Evolutionary conservation across 2,888 invertebrate genomes (phyloP), one percentile per base, ranked within the genome.

Genomic region (Dastarcus helophoroides): DNA sequence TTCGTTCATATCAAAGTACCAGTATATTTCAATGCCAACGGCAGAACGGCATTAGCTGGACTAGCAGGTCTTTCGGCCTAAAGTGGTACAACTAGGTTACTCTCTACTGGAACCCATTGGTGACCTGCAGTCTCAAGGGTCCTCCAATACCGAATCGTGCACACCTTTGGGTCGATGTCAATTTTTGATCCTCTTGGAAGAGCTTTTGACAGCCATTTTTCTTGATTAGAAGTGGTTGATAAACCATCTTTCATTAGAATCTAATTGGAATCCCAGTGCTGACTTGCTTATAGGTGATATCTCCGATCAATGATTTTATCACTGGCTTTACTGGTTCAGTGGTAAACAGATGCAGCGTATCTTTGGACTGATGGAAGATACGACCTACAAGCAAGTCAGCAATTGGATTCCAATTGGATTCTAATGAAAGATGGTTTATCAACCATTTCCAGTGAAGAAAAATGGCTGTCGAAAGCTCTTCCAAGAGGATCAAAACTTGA

Each of bases 211-310:
- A 91, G 54, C 90, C 90, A 91, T 39, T 29, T 43, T 28, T 64
- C 65, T 41, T 67, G 58, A 4, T 63, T 56, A 3, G 64, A 68
- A 7, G 68, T 69, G 3, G 53, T 46, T 8, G 67, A 56, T 22
- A 65, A 40, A 1, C 63, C 62, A 48, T 80, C 77, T 56, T 83
- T 93, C 91, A 97, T 94, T 4, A 98, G 64, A 0, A 73, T 80
- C 97, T 97, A 98, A 34, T 78, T 69, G 1, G 65, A 53, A 55
- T 90, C 88, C 17, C 90, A 65, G 54, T 98, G 79, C 40, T 78
- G 66, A 9, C 68, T 65, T 1, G 93, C 94, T 67, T 98, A 97
- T 14, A 86, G 70, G n/a, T n/a, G n/a, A n/a, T n/a, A n/a, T n/a
- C n/a, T n/a, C n/a, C n/a, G n/a, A n/a, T n/a, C n/a, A n/a, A n/a